These are phyloP conservation scores for Oligia latruncula DNA, from an alignment of 2,888 invertebrate genomes.

Conservation along the genomic window DNA sequence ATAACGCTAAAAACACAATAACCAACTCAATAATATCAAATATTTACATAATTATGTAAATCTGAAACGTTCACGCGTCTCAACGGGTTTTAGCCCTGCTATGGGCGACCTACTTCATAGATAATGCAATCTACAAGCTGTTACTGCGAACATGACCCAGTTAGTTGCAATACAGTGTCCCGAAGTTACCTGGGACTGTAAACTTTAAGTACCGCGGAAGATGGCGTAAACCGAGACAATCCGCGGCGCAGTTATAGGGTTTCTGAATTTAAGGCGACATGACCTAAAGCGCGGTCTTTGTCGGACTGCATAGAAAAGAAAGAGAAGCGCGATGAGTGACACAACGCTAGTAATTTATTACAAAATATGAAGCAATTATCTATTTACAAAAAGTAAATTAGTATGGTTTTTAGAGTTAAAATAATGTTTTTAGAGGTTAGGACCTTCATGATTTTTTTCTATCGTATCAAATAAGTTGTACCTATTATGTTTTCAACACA, in stretches of 20 bases:
- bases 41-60: constrained; percentile 59
- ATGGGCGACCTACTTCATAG: constrained; percentile 52
- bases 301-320: too few relatives aligned
- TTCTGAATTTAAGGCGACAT: not conserved
- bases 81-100: constrained; percentile 47
- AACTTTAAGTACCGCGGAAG: constrained; percentile 20
- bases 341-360: too few relatives aligned
- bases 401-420: too few relatives aligned
- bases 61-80: constrained; percentile 58
- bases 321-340: too few relatives aligned
- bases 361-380: too few relatives aligned
- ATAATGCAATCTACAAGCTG: constrained; percentile 48
- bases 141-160: constrained; percentile 33
- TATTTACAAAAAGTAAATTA: too few relatives aligned
- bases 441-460: too few relatives aligned
- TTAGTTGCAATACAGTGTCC: constrained; percentile 22
- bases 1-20: constrained; percentile 14
- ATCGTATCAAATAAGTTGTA: too few relatives aligned
- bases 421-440: too few relatives aligned
- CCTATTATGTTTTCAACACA: too few relatives aligned
- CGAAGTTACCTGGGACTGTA: constrained; percentile 20
- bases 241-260: not conserved
- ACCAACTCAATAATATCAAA: constrained; percentile 21
- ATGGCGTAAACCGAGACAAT: constrained; percentile 2
- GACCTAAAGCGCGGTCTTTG: too few relatives aligned